Evolutionary conservation across 2,113 vertebrate species (phyloP).

Genomic region (Eira barbara): DNA sequence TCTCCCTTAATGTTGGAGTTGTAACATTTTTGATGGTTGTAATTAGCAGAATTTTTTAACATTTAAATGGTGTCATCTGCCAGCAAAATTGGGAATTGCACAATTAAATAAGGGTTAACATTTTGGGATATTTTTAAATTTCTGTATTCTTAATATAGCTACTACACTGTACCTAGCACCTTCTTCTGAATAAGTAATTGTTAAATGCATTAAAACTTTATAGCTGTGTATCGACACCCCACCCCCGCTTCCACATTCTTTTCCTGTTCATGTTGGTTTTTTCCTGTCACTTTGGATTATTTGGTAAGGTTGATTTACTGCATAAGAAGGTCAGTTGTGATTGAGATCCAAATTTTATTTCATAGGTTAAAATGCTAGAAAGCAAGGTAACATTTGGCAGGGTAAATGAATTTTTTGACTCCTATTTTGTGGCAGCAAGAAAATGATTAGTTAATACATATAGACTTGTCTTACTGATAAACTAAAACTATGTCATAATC

Average conservation of each 20-base stretch:
- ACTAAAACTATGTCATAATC: neutral
- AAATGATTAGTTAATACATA: neutral
- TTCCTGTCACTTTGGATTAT: neutral
- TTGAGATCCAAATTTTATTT: neutral
- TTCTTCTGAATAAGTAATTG: neutral
- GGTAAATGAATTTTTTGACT: neutral
- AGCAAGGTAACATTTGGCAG: neutral
- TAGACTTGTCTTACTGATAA: constrained; percentile 17
- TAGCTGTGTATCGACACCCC: neutral
- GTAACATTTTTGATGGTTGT: neutral
- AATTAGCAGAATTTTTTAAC: neutral
- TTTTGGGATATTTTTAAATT: neutral
- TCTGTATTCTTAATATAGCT: neutral
- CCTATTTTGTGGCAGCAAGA: neutral
- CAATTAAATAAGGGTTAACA: neutral
- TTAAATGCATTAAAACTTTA: neutral
- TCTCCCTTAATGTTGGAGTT: neutral
- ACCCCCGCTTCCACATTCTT: neutral
- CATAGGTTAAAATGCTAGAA: neutral
- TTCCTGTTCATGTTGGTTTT: neutral
- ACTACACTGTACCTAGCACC: neutral
- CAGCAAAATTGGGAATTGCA: neutral
- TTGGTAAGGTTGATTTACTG: neutral
- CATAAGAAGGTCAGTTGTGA: neutral
- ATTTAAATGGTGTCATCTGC: neutral